These are phyloP conservation scores for Apamea anceps DNA, from an alignment of 2,888 invertebrate genomes.

Conservation along the genomic window DNA sequence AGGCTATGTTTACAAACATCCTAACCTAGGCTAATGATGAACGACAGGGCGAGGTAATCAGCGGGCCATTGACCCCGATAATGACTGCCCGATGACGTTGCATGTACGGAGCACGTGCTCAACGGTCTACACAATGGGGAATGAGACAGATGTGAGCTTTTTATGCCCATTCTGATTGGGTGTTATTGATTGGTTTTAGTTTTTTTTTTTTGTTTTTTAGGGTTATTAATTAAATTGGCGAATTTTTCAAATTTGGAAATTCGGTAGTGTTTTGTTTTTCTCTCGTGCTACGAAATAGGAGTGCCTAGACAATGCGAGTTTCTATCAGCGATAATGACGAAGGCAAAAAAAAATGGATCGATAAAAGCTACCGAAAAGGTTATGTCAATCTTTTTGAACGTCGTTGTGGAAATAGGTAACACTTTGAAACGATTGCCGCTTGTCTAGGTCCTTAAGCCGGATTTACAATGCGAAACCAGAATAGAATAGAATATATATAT, in stretches of 20 bases:
- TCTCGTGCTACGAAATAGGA: background rate
- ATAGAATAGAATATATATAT: too few relatives aligned
- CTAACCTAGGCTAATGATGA: constrained; percentile 90
- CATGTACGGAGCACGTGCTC: constrained; percentile 85
- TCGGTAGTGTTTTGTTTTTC: constrained; percentile 1
- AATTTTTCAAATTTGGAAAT: background rate
- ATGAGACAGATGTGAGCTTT: constrained; percentile 76
- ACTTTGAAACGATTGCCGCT: background rate
- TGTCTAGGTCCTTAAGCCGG: background rate
- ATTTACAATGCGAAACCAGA: background rate
- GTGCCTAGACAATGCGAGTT: background rate
- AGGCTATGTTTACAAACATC: constrained; percentile 89
- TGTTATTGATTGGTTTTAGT: constrained; percentile 63
- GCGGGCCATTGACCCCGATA: constrained; percentile 88
- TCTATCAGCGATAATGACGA: background rate
- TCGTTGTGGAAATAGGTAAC: background rate
- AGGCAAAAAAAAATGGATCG: background rate
- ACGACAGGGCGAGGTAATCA: constrained; percentile 89
- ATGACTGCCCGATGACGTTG: constrained; percentile 90
- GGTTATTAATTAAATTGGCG: constrained; percentile 7
- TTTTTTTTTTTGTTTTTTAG: constrained; percentile 46
- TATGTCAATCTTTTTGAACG: background rate
- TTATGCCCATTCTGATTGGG: constrained; percentile 61
- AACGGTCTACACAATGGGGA: constrained; percentile 69
- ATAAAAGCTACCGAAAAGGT: background rate